A percentile compares a stretch with the other conserved stretches of the same genome.
Conservation (phyloP, 2,113 vertebrate genomes). For the Tetraodon nigroviridis region DNA sequence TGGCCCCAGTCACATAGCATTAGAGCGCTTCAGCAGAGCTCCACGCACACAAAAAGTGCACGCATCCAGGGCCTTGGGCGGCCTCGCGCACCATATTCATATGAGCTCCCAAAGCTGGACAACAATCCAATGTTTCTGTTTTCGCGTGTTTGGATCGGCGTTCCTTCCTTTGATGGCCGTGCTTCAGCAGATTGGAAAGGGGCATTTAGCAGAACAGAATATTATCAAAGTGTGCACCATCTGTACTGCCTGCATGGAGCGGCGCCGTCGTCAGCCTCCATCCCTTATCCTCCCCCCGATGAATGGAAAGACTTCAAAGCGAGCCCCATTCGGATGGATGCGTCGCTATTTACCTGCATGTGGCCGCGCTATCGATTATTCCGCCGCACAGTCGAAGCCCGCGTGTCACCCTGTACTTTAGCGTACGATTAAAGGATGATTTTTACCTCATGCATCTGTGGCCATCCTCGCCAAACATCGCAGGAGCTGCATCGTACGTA, state of each 20-base stretch:
- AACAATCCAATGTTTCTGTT: constrained; percentile 46
- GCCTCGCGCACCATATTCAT: constrained; percentile 64
- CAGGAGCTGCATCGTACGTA: constrained; percentile 18
- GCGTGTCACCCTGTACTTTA: constrained; percentile 30
- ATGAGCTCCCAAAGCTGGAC: constrained; percentile 56
- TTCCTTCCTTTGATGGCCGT: constrained; percentile 21
- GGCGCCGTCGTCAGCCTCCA: not conserved
- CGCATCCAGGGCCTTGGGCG: constrained; percentile 50
- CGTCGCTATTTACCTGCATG: constrained; percentile 4
- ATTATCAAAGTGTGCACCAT: constrained; percentile 2
- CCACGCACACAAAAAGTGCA: constrained; percentile 37
- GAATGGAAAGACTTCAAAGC: constrained; percentile 13
- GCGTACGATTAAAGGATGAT: constrained; percentile 36
- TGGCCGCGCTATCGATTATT: constrained; percentile 21
- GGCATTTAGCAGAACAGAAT: no score
- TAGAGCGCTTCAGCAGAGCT: constrained; percentile 65
- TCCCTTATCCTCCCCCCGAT: constrained; percentile 9
- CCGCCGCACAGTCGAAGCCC: constrained; percentile 13
- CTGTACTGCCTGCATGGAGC: not conserved
- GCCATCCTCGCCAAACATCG: constrained; percentile 12
- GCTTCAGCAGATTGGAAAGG: no score
- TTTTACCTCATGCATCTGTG: constrained; percentile 47
- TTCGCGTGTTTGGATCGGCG: not conserved
- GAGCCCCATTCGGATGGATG: not conserved
- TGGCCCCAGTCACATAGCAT: constrained; percentile 71